Evolutionary conservation across 2,797 vertebrate species (phyloP), one percentile per base, ranked within the genome.

Genomic region (Acanthornis magna): DNA sequence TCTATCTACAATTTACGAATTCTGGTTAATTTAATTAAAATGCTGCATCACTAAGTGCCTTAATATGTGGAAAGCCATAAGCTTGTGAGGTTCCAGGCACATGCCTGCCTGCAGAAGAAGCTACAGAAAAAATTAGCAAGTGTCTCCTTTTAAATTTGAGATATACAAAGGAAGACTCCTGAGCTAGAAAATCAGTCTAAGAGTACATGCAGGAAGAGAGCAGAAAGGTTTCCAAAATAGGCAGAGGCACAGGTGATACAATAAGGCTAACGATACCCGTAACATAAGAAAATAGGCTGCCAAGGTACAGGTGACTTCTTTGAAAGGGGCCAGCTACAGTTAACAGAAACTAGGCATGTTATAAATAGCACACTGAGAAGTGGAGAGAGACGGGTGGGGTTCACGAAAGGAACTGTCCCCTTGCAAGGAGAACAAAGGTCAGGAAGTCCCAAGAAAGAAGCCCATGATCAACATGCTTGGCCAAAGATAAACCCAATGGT

Each of bases 11-110:
- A 95, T 96, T 95, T 87, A 93, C 11, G 3, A 94, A 95, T 95
- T 95, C 94, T 95, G 84, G 88, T 95, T 96, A 96, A 95, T 96
- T 96, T 96, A 95, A 96, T 95, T 95, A 95, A 96, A 96, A 94
- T 94, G 74, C 83, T 93, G 92, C 93, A 94, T 89, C 84, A 95
- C 91, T 95, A 96, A 97, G 92, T 97, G 95, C 94, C 94, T 95
- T 95, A 97, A 94, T 93, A 96, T 95, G 78, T 71, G 75, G 84
- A 94, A 89, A 95, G 88, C 61, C 42, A 77, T 95, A 96, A 95
- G 92, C 90, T 80, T 90, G 66, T 86, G 86, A 93, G 84, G 81
- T 79, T 96, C 68, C 77, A 87, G 86, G 88, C 83, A 95, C 80
- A 91, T 23, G 80, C 50, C 34, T 80, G 57, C 20, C 79, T 91